phyloP scores from a whole-genome alignment of 2,888 invertebrate genomes.

The Hypomecis atomaria region DNA sequence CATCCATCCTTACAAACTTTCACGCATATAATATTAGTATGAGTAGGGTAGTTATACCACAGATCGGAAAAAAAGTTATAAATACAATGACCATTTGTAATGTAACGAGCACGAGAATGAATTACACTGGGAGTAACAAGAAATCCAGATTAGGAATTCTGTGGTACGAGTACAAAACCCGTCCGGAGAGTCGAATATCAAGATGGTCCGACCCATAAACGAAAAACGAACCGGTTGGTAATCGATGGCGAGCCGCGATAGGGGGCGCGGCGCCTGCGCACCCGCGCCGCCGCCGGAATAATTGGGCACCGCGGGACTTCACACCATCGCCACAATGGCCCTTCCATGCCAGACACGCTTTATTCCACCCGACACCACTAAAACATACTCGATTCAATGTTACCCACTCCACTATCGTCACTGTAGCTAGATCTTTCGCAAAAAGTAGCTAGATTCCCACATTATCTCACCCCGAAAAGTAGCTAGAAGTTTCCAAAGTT shows the following conservation, averaged over 20 bases:
- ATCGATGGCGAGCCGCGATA: conserved; percentile 83
- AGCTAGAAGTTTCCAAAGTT: too few species aligned
- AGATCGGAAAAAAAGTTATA: too few species aligned
- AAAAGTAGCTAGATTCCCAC: too few species aligned
- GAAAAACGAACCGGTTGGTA: conserved; percentile 78
- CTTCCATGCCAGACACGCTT: conserved; percentile 44
- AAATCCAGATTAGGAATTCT: conserved; percentile 54
- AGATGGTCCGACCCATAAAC: conserved; percentile 70
- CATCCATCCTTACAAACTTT: too few species aligned
- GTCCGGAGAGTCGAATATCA: conserved; percentile 53
- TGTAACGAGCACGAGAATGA: conserved; percentile 42
- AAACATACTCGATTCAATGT: conserved; percentile 53
- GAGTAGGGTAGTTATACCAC: not conserved
- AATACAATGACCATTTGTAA: conserved; percentile 44
- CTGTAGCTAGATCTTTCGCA: too few species aligned
- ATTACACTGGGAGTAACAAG: conserved; percentile 44
- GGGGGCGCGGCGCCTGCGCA: conserved; percentile 77
- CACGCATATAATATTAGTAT: too few species aligned
- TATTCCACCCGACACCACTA: conserved; percentile 45
- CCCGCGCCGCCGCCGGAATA: conserved; percentile 79
- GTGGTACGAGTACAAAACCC: conserved; percentile 46
- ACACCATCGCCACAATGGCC: conserved; percentile 67
- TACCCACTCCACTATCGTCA: too few species aligned
- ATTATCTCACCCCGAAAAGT: too few species aligned
- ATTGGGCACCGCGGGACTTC: conserved; percentile 83